Base-by-base conservation (phyloP, 1,140 invertebrate genomes). In the Hylaeus volcanicus region DNA sequence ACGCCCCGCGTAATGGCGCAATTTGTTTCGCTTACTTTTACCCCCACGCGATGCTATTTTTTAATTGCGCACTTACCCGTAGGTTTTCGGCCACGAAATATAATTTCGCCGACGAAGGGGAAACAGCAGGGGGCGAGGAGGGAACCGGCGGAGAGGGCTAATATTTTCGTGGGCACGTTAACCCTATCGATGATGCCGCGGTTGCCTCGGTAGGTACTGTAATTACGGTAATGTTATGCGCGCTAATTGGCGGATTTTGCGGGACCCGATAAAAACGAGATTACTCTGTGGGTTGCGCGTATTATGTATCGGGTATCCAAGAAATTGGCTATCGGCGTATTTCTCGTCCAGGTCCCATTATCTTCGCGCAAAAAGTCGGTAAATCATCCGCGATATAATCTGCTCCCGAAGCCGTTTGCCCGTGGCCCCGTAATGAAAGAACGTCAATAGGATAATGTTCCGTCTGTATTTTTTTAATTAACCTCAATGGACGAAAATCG, bases 181-280 rank as follows among this genome's bases (percentile, higher is more conserved):
- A 72, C 64, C 74, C 66, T 87, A 85, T 85, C 86, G 78, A 73
- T 74, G 87, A 78, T 80, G 70, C 77, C 64, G 74, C 74, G 80
- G 74, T 53, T 66, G 60, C 78, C 77, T 80, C 81, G 88, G 82
- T 86, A 81, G 83, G 83, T 87, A 79, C 88, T 81, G 79, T 90
- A 90, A 91, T 91, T 91, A 91, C 89, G 86, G 74, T 91, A 91
- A 91, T 91, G 87, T 89, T 90, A 90, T 90, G 90, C 86, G 86
- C 88, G 88, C 88, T 91, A 91, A 91, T 91, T 90, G 88, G 89
- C 88, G 87, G 88, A 86, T 88, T 88, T 89, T 89, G 81, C 70
- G 81, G 84, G 89, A 83, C 56, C 69, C 88, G 89, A 91, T 91
- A 91, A 90, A 89, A 89, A 89, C 81, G 85, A 89, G 87, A 90